Evolutionary conservation across 2,888 invertebrate genomes (phyloP), one percentile per base, ranked within the genome.

Genomic region (Heliconius ismenius): DNA sequence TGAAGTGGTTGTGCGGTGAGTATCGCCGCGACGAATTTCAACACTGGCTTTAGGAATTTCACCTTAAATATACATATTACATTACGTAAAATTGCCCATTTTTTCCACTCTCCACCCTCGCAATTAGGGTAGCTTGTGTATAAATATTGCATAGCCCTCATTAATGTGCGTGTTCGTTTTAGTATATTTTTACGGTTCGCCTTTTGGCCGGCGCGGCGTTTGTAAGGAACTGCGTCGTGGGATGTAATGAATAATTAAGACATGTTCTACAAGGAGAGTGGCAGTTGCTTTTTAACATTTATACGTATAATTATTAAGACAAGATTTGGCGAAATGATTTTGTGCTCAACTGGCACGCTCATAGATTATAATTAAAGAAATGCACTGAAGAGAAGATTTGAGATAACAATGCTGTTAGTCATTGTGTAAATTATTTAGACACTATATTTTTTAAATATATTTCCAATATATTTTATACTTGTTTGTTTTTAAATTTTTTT

Each of bases 71-170:
- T 94, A 93, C 93, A 93, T 93, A 94, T 94, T 93, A 93, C 92
- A 94, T 94, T 93, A 93, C 93, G 93, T 92, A 91, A 92, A 94
- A 94, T 94, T 94, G 94, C 92, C 94, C 93, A 93, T 94, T 94
- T 94, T 94, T 94, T 93, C 92, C 94, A 93, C 94, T 94, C 93
- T 93, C 94, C 93, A 92, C 94, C 94, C 94, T 89, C 92, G 91
- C 94, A 94, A 94, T 94, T 94, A 94, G 93, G 94, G 92, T 90
- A 87, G 90, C 90, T 91, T 90, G 92, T 92, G 92, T 93, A 94
- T 94, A 94, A 94, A 94, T 94, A 94, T 94, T 94, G 93, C 92
- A 94, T 90, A 90, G 91, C 86, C 86, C 92, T 92, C 93, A 92
- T 93, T 93, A 94, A 93, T 90, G 93, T 92, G 92, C 91, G 90